phyloP scores from a whole-genome alignment of 53 echinoderm and acorn worm genomes.

The Crossaster papposus region DNA sequence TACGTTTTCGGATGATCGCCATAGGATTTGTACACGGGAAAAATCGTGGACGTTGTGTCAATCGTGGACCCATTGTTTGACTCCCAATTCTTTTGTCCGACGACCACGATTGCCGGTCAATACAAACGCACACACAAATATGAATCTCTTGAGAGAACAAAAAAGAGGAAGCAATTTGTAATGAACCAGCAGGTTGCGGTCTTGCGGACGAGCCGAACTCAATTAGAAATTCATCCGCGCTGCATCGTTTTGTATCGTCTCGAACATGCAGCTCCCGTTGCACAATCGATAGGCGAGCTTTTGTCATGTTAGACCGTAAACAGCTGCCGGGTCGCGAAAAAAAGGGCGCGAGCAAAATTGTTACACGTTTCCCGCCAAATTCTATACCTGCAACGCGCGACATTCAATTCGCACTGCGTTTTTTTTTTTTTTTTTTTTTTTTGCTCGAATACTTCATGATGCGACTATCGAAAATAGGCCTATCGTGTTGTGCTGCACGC shows the following conservation, averaged over 20 bases:
- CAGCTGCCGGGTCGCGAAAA: neutral
- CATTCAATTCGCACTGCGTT: neutral
- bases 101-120: too few species aligned
- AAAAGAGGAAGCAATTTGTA: neutral
- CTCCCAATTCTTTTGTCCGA: too few species aligned
- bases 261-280: conserved; percentile 22
- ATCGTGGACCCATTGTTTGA: too few species aligned
- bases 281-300: neutral
- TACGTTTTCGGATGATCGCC: too few species aligned
- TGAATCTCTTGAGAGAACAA: neutral
- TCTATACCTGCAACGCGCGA: neutral
- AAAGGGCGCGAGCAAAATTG: conserved; percentile 9
- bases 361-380: conserved; percentile 27
- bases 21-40: too few species aligned
- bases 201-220: neutral
- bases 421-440: neutral
- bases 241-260: neutral
- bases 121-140: neutral
- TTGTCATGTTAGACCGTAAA: conserved; percentile 20
- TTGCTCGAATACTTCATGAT: neutral
- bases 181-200: too few species aligned
- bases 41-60: too few species aligned
- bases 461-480: neutral
- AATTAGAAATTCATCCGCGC: neutral
- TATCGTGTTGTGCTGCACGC: neutral